Evolutionary conservation across 2,113 vertebrate species (phyloP).

Genomic region (pig (Sus scrofa)): DNA sequence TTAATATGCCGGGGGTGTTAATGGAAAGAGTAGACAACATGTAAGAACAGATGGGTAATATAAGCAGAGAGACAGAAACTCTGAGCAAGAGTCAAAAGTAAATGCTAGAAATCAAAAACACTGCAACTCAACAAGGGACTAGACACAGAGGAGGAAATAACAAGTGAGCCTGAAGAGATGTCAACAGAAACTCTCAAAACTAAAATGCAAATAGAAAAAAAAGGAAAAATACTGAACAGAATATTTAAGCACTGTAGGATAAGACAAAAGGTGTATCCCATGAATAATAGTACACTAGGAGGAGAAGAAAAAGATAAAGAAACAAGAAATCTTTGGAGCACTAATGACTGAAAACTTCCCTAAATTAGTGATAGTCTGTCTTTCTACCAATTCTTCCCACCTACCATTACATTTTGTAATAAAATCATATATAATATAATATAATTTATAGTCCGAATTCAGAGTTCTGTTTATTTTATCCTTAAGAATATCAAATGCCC

Average conservation of each 20-base stretch:
- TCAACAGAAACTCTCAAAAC: background rate
- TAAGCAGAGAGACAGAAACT: background rate
- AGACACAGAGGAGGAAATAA: background rate
- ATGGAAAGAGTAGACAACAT: background rate
- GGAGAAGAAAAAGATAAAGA: background rate
- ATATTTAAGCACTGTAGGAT: background rate
- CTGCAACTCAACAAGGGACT: background rate
- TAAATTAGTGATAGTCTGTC: background rate
- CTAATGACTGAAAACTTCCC: background rate
- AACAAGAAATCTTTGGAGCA: background rate
- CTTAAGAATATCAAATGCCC: background rate
- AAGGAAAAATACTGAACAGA: background rate
- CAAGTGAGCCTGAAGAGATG: background rate
- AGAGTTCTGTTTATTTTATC: background rate
- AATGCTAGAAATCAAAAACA: background rate
- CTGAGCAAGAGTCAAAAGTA: background rate
- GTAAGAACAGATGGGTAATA: background rate
- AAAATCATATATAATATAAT: background rate
- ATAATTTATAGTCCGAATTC: background rate
- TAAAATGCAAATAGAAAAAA: background rate
- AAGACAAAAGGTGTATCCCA: background rate
- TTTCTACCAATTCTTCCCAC: background rate
- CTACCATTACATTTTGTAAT: background rate
- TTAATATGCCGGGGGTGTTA: background rate
- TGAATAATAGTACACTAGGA: background rate